Base-by-base conservation (phyloP, 2,888 invertebrate species). In the Coleophora flavipennella region DNA sequence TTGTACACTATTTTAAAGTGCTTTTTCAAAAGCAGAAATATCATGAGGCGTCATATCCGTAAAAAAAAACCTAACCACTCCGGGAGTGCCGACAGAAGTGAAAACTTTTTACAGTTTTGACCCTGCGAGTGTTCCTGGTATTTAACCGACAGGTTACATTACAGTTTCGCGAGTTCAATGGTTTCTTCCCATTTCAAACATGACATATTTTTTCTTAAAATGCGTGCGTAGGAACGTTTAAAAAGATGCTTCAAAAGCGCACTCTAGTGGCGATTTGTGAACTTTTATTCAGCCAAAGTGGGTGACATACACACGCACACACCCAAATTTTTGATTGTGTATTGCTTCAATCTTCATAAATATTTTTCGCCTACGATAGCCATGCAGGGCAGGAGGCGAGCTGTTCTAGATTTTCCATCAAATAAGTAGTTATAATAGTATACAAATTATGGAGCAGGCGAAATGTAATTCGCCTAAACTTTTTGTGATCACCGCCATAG, bases 401-500 rank as follows among this genome's bases (percentile, higher is more conserved):
- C 84, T 81, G 85, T 72, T 77, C 74, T 75, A 81, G 75, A 75
- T 81, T 86, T 86, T 85, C 83, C 83, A 60, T 83, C 80, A 85
- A 85, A 76, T 85, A 77, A 81, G 78, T 81, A 84, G 76, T 78
- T 74, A 59, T 71, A 72, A 63, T 67, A 67, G 67, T 67, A 69
- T 67, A 66, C 70, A 70, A 70, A 83, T 72, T 73, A 87, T 87
- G 87, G 87, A 87, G 79, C 86, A 85, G 70, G 73, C 74, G 66
- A 87, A 86, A 84, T 74, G 76, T 69, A 81, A 77, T 78, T 73
- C 85, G 68, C 91, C 92, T 67, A 92, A 91, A 86, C 87, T 94
- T 84, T 93, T 94, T 86, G 86, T 90, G 86, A 91, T 91, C 76
- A 90, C 92, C 71, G 88, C 90, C 70, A 91, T 94, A 77, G 94